phyloP scores from a whole-genome alignment of 2,797 vertebrate genomes.

The Melanotaenia parkinsoni region DNA sequence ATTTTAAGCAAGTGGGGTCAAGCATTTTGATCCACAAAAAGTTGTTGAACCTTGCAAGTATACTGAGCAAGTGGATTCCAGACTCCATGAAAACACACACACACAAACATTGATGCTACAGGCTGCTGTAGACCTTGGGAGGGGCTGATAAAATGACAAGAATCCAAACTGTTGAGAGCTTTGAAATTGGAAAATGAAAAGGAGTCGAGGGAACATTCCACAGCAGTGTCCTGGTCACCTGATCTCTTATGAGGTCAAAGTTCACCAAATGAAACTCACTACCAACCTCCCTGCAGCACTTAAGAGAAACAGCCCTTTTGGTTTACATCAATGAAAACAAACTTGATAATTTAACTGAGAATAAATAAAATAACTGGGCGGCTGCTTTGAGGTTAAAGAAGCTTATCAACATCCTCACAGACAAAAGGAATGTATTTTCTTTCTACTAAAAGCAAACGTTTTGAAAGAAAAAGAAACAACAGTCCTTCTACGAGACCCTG shows the following conservation, averaged over 20 bases:
- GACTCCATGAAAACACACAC: not conserved
- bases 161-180: conserved; percentile 54
- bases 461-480: not conserved
- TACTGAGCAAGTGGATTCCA: not conserved
- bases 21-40: not conserved
- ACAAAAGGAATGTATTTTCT: not conserved
- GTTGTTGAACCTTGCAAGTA: not conserved
- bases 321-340: conserved; percentile 40
- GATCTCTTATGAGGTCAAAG: conserved; percentile 73
- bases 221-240: conserved; percentile 71
- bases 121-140: conserved; percentile 7
- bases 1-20: not conserved
- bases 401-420: not conserved
- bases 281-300: conserved; percentile 38
- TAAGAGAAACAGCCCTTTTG: conserved; percentile 40
- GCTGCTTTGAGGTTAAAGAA: conserved; percentile 17
- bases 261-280: conserved; percentile 74
- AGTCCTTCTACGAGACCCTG: not conserved
- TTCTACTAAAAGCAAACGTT: not conserved
- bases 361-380: conserved; percentile 26
- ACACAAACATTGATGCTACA: not conserved
- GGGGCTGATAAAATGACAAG: conserved; percentile 42
- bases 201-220: conserved; percentile 76
- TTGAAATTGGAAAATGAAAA: conserved; percentile 74
- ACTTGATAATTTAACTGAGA: conserved; percentile 12